Base-by-base conservation (phyloP, 2,888 invertebrate species). In the Xestia c-nigrum region DNA sequence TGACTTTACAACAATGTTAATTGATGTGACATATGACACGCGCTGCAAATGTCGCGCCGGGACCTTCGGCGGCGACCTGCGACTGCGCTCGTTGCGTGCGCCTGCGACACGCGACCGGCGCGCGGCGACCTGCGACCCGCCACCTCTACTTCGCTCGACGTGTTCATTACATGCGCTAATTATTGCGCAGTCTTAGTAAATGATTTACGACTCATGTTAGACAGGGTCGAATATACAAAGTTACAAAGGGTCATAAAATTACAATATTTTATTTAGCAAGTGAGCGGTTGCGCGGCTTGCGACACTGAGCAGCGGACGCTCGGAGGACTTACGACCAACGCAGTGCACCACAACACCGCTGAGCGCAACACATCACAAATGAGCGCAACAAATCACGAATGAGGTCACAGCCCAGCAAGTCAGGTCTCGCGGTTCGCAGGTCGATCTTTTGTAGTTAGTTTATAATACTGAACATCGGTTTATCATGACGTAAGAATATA, bases 111-210 rank as follows among this genome's bases (percentile, higher is more conserved):
- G 61, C 72, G 46, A 74, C 84, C 80, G 5, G 64, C 43, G 43
- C 43, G 43, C 43, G 10, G 43, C 47, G 55, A 74, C 81, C 72
- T 46, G 40, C 46, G 74, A 80, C 80, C 84, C 47, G 61, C 46
- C 71, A 57, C 64, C 67, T 43, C 81, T 21, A 12, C 69, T 38
- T 16, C 61, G 21, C 52, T 61, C 59, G 64, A 52, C 75, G 86
- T 68, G 75, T 73, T 83, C 79, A 75, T 75, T 75, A 65, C 64
- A 77, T 66, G 85, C 83, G 70, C 79, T 85, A 86, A 84, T 83
- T 83, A 73, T 84, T 84, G 86, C 79, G 79, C 40, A 70, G 74
- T 72, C 61, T 31, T 61, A 69, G 72, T 59, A 69, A 68, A 73
- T 79, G 55, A 86, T 79, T 86, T 64, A 83, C 72, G 55, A 57